Conservation (phyloP, 2,113 vertebrate genomes). For the Alexandromys fortis region DNA sequence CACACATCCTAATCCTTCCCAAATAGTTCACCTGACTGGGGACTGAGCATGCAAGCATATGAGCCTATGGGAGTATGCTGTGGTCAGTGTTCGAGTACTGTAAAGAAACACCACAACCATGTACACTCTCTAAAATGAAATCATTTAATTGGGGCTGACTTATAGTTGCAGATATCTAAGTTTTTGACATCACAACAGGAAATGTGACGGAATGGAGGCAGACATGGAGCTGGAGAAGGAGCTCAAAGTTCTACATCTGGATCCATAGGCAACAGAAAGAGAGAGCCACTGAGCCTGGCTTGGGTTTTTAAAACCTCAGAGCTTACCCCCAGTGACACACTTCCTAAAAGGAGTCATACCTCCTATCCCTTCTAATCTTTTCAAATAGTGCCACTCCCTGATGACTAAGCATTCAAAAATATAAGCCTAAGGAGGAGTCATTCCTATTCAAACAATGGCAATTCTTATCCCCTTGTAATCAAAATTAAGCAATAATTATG, state of each 20-base stretch:
- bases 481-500: conserved; percentile 30
- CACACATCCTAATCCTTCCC: background rate
- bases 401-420: background rate
- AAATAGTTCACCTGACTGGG: background rate
- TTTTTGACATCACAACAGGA: background rate
- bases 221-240: background rate
- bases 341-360: background rate
- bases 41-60: background rate
- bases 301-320: background rate
- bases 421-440: background rate
- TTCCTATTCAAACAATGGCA: background rate
- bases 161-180: background rate
- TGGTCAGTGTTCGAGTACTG: background rate
- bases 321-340: background rate
- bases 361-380: background rate
- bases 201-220: background rate
- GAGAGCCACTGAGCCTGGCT: background rate
- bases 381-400: background rate
- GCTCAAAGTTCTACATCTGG: no score
- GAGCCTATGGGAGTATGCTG: background rate
- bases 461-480: background rate
- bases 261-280: background rate
- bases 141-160: background rate
- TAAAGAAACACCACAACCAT: background rate
- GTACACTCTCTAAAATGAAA: background rate